These are phyloP conservation scores for Cryptocephalus primarius DNA, from an alignment of 2,888 invertebrate species.

Conservation along the genomic window DNA sequence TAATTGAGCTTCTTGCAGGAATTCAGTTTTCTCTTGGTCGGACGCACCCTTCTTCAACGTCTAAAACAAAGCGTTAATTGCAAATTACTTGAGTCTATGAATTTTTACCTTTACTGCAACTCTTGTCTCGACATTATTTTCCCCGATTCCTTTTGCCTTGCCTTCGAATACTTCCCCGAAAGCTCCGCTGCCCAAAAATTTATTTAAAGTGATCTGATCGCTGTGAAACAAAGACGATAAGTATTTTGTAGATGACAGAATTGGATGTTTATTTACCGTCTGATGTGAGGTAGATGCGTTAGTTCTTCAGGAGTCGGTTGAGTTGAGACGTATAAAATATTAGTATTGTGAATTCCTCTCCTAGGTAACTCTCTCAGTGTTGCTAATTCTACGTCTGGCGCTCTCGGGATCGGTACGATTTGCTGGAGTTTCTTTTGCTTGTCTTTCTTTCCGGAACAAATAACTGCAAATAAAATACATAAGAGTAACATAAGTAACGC, in stretches of 20 bases:
- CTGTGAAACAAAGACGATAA: conserved; percentile 14
- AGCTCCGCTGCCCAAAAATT: conserved; percentile 89
- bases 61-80: conserved; percentile 35
- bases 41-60: conserved; percentile 86
- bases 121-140: conserved; percentile 52
- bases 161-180: conserved; percentile 98
- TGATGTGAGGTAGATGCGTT: conserved; percentile 76
- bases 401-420: conserved; percentile 25
- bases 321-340: conserved; percentile 64
- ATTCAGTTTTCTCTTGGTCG: conserved; percentile 82
- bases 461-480: conserved; percentile 10
- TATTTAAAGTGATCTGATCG: conserved; percentile 75
- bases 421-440: conserved; percentile 58
- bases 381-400: conserved; percentile 76
- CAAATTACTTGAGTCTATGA: neutral
- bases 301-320: conserved; percentile 43
- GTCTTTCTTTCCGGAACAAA: conserved; percentile 25
- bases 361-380: conserved; percentile 73
- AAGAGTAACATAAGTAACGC: neutral
- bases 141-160: conserved; percentile 55
- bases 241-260: neutral
- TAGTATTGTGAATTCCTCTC: conserved; percentile 64
- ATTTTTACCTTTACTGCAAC: conserved; percentile 85
- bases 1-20: conserved; percentile 90
- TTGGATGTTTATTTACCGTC: conserved; percentile 36